Base-by-base conservation (phyloP, 2,888 invertebrate genomes). In the Anticlea derivata region DNA sequence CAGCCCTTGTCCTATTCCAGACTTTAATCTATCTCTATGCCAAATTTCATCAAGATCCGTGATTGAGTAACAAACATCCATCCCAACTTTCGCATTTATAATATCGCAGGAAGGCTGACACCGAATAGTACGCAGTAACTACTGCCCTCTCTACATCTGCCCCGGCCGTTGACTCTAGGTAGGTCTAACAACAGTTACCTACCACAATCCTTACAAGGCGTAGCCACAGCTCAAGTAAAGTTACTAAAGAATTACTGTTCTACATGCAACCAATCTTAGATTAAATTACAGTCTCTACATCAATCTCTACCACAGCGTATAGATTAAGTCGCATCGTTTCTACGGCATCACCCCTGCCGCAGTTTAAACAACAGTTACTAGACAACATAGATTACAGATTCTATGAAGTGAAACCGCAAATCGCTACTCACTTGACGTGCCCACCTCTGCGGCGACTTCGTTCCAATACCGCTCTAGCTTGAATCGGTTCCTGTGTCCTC, bases 391-490 rank as follows among this genome's bases (percentile, higher is more conserved):
- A 11, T n/a, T 53, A 30, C 44, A 55, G 39, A 34, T 40, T 26
- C 7, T 37, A 26, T 8, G 8, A 20, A 45, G 37, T 38, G 20
- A 49, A 60, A 56, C 38, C 55, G 53, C 61, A 66, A 66, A 59
- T 20, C 70, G 72, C 68, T 76, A 88, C 88, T 90, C 64, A 91
- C 91, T 87, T 43, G 86, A 81, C 40, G 85, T 84, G 37, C 90
- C 90, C 50, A 90, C 84, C 61, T 89, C 89, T 0, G 83, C 73
- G 0, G 89, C 89, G 10, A 91, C 89, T 65, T 91, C 91, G 57
- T 86, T 88, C 91, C 91, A 91, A 65, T 86, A 90, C 8, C 89
- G 74, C 73, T 88, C 90, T 73, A 87, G 66, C 57, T 87, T 89
- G 61, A 86, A 89, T 46, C 87, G 71, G 70, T 89, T 91, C 64